Evolutionary conservation across 2,113 vertebrate species (phyloP).

Genomic region (Lagopus muta): DNA sequence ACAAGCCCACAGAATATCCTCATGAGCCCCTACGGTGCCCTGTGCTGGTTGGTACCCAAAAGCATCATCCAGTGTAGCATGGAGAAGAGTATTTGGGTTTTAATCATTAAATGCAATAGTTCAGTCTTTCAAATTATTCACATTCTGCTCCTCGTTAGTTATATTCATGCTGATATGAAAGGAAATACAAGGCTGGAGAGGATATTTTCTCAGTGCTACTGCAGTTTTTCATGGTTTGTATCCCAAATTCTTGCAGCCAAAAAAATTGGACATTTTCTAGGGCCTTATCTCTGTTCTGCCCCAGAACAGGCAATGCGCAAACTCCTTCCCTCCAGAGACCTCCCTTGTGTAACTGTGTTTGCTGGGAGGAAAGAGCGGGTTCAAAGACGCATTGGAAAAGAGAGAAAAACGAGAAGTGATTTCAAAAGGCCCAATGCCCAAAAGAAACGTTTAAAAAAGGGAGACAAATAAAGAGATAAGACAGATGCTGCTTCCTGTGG

Average conservation of each 20-base stretch:
- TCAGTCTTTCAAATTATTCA: neutral
- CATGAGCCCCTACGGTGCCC: neutral
- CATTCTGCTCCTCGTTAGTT: neutral
- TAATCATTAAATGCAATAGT: neutral
- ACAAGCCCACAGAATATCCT: rapidly evolving
- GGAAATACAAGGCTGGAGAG: rapidly evolving
- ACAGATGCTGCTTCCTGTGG: slow-evolving; percentile 65
- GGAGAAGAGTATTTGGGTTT: neutral
- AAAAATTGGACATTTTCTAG: neutral
- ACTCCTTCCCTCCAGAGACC: neutral
- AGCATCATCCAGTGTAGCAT: neutral
- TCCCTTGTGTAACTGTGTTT: neutral
- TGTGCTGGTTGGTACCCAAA: neutral
- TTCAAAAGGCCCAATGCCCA: neutral
- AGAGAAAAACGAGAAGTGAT: neutral
- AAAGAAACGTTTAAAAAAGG: neutral
- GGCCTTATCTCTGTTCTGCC: neutral
- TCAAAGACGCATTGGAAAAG: neutral
- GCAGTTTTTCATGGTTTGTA: neutral
- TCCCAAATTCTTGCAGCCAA: neutral
- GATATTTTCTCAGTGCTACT: neutral
- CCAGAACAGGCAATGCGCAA: neutral
- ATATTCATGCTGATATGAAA: neutral
- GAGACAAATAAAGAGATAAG: slow-evolving; percentile 47
- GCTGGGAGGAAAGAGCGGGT: neutral